Evolutionary conservation across 2,888 invertebrate genomes (phyloP).

Genomic region (Pachydiplax longipennis): DNA sequence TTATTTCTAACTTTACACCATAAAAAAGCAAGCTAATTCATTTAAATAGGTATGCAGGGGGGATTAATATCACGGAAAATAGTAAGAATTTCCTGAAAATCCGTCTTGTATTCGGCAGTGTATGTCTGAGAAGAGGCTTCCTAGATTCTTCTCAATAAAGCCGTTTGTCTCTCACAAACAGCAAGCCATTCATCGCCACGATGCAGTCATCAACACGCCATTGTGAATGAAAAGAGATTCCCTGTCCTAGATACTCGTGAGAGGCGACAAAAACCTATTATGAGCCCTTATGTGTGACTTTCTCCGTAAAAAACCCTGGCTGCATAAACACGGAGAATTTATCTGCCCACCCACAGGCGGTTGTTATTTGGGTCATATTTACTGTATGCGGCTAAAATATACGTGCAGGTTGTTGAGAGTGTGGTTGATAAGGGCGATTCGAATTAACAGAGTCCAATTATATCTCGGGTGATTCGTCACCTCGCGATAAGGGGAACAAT

Average conservation of each 20-base stretch:
- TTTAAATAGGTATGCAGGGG: no score
- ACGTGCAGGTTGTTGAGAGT: background rate
- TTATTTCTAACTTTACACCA: no score
- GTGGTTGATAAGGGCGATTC: background rate
- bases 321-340: background rate
- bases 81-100: no score
- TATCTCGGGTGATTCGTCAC: background rate
- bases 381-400: background rate
- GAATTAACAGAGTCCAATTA: background rate
- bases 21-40: no score
- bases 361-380: background rate
- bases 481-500: background rate
- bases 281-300: background rate
- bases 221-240: slow-evolving; percentile 16
- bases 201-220: slow-evolving; percentile 13
- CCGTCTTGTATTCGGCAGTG: no score
- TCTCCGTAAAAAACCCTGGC: background rate
- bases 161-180: background rate
- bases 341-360: background rate
- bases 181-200: background rate
- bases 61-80: no score
- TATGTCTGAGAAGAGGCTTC: no score
- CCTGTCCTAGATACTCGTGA: background rate
- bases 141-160: no score
- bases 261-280: background rate